Percentiles rank a stretch among this genome's conserved stretches.
Conservation (phyloP, 2,797 vertebrate genomes). For the Myotis pilosus region DNA sequence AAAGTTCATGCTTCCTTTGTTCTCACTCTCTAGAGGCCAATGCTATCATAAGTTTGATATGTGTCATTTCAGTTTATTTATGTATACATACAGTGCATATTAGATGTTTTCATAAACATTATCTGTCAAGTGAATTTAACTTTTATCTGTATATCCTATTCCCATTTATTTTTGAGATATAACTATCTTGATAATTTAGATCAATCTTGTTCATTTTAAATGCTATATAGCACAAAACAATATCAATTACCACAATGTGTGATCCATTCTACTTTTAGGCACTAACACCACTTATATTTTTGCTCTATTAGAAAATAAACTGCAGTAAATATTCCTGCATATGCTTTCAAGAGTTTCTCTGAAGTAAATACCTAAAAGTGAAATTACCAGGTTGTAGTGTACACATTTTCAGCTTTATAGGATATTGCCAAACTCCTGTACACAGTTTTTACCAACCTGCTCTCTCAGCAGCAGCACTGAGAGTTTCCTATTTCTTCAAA, state of each 20-base stretch:
- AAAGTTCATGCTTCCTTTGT: not conserved
- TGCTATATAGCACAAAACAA: not conserved
- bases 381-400: not conserved
- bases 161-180: not conserved
- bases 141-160: not conserved
- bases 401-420: not conserved
- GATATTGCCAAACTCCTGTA: not conserved
- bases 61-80: not conserved
- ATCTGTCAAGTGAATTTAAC: not conserved
- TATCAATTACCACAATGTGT: not conserved
- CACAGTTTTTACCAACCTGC: not conserved
- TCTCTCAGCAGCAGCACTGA: not conserved
- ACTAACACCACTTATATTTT: not conserved
- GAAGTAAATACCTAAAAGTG: not conserved
- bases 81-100: not conserved
- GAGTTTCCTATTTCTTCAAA: not conserved
- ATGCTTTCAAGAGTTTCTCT: not conserved
- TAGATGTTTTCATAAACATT: not conserved
- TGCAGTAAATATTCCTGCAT: not conserved
- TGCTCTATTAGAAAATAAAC: conserved; percentile 5
- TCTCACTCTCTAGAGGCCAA: not conserved
- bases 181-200: not conserved
- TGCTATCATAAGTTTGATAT: not conserved
- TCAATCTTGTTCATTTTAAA: conserved; percentile 6
- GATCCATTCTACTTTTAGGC: not conserved